A percentile compares a stretch with the other conserved stretches of the same genome.
Evolutionary conservation across 2,888 invertebrate genomes (phyloP).

Genomic region (Drosophila parthenogenetica): DNA sequence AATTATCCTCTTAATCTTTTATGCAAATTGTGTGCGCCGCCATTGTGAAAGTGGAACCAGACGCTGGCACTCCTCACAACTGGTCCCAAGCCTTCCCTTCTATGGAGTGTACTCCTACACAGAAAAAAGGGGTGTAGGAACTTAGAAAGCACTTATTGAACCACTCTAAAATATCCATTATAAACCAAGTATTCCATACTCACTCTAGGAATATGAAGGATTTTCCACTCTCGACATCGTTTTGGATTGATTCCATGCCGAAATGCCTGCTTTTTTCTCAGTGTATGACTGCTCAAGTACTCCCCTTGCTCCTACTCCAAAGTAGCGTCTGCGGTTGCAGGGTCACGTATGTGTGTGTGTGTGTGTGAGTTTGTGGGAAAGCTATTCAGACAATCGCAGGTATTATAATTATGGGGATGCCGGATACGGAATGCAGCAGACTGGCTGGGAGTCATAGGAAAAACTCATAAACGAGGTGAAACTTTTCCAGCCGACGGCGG

Average conservation of each 20-base stretch:
- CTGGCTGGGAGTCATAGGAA: neutral
- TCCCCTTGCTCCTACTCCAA: neutral
- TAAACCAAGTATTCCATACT: too few species aligned
- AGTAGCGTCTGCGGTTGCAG: slow-evolving; percentile 58
- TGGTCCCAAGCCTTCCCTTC: neutral
- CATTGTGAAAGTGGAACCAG: slow-evolving; percentile 45
- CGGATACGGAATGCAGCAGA: slow-evolving; percentile 3
- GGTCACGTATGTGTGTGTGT: slow-evolving; percentile 63
- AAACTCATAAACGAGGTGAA: slow-evolving; percentile 50
- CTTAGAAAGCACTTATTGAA: too few species aligned
- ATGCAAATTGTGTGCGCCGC: slow-evolving; percentile 68
- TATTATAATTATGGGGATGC: slow-evolving; percentile 67
- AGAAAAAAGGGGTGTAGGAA: too few species aligned
- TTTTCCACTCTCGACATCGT: too few species aligned
- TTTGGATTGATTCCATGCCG: too few species aligned
- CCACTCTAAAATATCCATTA: too few species aligned
- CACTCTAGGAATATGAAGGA: too few species aligned
- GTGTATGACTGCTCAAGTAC: neutral
- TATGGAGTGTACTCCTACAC: too few species aligned
- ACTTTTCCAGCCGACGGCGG: slow-evolving; percentile 56
- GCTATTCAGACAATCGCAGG: slow-evolving; percentile 75
- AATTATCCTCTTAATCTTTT: slow-evolving; percentile 76
- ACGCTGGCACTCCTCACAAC: slow-evolving; percentile 1
- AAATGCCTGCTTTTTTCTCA: neutral
- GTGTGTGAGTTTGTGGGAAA: slow-evolving; percentile 23